phyloP scores from a whole-genome alignment of 2,113 vertebrate species.

The Aspiorhynchus laticeps region DNA sequence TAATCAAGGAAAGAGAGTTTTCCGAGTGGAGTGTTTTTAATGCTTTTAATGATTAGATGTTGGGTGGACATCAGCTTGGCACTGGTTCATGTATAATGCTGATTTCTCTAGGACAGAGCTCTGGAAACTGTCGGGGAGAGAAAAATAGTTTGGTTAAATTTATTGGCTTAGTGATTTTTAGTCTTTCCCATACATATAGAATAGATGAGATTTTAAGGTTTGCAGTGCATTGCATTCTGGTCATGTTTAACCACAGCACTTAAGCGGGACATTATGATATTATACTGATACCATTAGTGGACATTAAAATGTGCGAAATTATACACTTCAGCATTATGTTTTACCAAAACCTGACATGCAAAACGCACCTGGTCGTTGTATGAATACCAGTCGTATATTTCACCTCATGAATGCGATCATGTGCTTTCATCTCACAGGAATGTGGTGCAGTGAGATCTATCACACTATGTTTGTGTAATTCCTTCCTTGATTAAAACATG shows the following conservation, averaged over 20 bases:
- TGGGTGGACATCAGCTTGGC: conserved; percentile 27
- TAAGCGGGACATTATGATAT: neutral
- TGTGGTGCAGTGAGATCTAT: conserved; percentile 25
- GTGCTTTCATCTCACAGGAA: neutral
- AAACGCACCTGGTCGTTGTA: neutral
- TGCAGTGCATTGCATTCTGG: neutral
- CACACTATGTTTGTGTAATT: conserved; percentile 29
- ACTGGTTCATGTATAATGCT: neutral
- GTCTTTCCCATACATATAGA: neutral
- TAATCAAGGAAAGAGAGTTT: conserved; percentile 25
- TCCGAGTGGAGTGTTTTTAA: conserved; percentile 24
- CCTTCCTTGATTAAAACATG: conserved; percentile 2
- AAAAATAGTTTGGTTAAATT: neutral
- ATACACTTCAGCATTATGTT: neutral
- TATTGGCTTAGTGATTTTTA: neutral
- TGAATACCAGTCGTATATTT: neutral
- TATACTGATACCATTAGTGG: neutral
- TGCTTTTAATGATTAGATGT: conserved; percentile 32
- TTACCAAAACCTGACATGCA: neutral
- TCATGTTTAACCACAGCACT: neutral
- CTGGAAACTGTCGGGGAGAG: neutral
- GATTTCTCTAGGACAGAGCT: neutral
- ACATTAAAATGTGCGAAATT: neutral
- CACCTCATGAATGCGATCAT: neutral
- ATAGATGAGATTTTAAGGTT: neutral